phyloP scores from a whole-genome alignment of 1,140 invertebrate genomes.

The Globodera rostochiensis region DNA sequence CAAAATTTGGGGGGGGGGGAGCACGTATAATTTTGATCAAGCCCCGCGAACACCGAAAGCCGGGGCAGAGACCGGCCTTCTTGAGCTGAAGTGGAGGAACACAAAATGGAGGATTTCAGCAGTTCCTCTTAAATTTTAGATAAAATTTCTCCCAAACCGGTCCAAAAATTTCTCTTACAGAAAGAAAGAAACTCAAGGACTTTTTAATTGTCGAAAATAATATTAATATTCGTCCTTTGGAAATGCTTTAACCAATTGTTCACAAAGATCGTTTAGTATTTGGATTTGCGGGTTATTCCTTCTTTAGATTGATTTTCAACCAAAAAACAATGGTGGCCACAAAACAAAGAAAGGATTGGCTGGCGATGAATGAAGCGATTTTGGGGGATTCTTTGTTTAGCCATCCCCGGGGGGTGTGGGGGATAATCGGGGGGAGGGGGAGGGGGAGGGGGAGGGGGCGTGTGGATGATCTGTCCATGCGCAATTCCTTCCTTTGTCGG shows the following conservation, averaged over 20 bases:
- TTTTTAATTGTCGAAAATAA: no score
- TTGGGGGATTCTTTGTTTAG: background rate
- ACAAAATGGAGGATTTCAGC: no score
- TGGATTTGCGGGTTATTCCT: no score
- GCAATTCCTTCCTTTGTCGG: background rate
- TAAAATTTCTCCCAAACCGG: background rate
- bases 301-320: no score
- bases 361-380: conserved; percentile 6
- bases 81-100: background rate
- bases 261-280: no score
- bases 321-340: background rate
- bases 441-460: background rate
- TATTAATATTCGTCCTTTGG: no score
- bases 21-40: background rate
- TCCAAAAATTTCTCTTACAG: background rate
- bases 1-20: conserved; percentile 1
- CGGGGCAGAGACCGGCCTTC: no score
- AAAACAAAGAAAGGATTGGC: background rate
- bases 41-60: background rate
- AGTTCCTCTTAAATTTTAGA: background rate
- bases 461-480: background rate
- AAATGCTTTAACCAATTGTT: no score
- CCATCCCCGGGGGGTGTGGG: no score
- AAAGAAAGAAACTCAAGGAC: no score
- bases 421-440: background rate